Evolutionary conservation across 1,140 invertebrate genomes (phyloP).

Genomic region (Stegodyphus mimosarum): DNA sequence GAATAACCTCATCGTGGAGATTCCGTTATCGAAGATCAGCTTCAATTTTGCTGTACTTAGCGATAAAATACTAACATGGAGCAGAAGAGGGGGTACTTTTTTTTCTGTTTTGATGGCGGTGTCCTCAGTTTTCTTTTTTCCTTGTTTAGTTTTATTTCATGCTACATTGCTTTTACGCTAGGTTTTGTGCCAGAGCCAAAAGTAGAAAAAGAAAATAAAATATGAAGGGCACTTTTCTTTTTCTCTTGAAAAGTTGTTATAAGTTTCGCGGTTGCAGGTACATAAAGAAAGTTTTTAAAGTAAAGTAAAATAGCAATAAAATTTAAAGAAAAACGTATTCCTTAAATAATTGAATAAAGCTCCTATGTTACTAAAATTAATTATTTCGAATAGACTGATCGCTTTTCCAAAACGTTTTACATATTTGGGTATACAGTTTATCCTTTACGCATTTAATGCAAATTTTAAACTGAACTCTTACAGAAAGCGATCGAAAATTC

Average conservation of each 20-base stretch:
- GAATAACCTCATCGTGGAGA: background rate
- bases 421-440: too few relatives aligned
- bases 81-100: background rate
- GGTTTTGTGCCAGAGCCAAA: conserved; percentile 18
- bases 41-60: conserved; percentile 28
- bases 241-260: conserved; percentile 30
- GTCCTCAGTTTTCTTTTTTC: background rate
- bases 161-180: conserved; percentile 29
- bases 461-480: too few relatives aligned
- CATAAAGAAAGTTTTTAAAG: conserved; percentile 5
- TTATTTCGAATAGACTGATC: too few relatives aligned
- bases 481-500: too few relatives aligned
- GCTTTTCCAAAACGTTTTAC: too few relatives aligned
- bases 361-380: too few relatives aligned
- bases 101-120: background rate
- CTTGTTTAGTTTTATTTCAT: conserved; percentile 43
- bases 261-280: conserved; percentile 32
- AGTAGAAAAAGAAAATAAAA: conserved; percentile 16
- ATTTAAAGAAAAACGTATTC: background rate
- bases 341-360: too few relatives aligned
- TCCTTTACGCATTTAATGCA: too few relatives aligned
- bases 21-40: conserved; percentile 45
- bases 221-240: background rate
- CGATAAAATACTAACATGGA: conserved; percentile 40
- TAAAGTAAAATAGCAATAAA: background rate